Evolutionary conservation across 2,797 vertebrate species (phyloP), one percentile per base, ranked within the genome.

Genomic region (Novumbra hubbsi): DNA sequence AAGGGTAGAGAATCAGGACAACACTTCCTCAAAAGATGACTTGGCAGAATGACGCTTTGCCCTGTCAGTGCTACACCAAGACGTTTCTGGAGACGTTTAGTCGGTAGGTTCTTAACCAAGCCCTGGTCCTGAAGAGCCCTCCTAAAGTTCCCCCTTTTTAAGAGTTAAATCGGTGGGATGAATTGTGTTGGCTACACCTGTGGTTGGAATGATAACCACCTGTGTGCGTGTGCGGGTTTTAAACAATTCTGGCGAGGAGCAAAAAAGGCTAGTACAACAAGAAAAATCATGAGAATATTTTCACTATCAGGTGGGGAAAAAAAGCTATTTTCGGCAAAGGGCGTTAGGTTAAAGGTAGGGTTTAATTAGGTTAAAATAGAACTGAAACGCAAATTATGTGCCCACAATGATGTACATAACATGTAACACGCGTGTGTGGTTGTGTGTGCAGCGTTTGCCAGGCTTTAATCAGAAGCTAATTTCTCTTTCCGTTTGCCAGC

Each of bases 381-480:
- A 38, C 8, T 38, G 5, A 45, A 45, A 45, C 14, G 41, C 12
- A 45, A 45, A 45, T 45, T 12, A 45, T 45, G 41, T 45, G 1
- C 41, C 41, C 41, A 45, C 41, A 45, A 45, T 45, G 11, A 45
- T 45, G 41, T 12, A 45, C n/a, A n/a, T n/a, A 45, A 45, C 8
- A 12, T 45, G 41, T 45, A 41, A 21, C 24, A 30, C 16, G 7
- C 2, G 41, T 73, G 19, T 75, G 60, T 73, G 12, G 41, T 41
- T 71, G 52, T 72, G 41, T 50, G 68, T 73, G 34, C 1, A 7
- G 34, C 4, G 34, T n/a, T 68, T 11, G 67, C 76, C 34, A 1
- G 60, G 72, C 60, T 87, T 86, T 87, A 83, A 83, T 83, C 85
- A 76, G 78, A 67, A 81, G 76, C 80, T 84, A 78, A 85, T 88